A percentile compares a stretch with the other conserved stretches of the same genome.
phyloP scores from a whole-genome alignment of 2,113 vertebrate species.

The Tenebrosternarchus preto region DNA sequence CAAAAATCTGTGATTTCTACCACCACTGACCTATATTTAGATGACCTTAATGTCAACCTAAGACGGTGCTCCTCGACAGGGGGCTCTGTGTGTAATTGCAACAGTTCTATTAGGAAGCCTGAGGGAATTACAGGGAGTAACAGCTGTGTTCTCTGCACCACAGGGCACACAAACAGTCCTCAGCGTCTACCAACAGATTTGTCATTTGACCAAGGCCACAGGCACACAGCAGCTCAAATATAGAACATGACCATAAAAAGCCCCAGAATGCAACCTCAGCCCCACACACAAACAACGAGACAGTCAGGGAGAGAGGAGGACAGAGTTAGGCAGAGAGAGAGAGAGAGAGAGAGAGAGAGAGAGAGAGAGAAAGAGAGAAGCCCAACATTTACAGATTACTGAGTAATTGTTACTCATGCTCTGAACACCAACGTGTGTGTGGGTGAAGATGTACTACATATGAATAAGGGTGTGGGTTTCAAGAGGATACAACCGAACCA shows the following conservation, averaged over 20 bases:
- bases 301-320: constrained; percentile 53
- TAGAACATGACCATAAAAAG: constrained; percentile 99
- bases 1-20: neutral
- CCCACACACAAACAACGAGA: constrained; percentile 36
- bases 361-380: constrained; percentile 62
- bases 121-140: constrained; percentile 46
- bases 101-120: constrained; percentile 22
- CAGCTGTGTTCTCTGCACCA: constrained; percentile 52
- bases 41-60: constrained; percentile 14
- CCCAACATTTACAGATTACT: constrained; percentile 57
- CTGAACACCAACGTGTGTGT: constrained; percentile 32
- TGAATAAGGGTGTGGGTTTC: neutral
- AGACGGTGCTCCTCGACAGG: constrained; percentile 12
- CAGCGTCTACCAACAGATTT: constrained; percentile 69
- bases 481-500: neutral
- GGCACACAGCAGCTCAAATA: constrained; percentile 85
- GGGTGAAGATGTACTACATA: constrained; percentile 17
- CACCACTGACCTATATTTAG: neutral
- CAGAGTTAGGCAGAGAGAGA: constrained; percentile 56
- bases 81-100: constrained; percentile 4
- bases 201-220: constrained; percentile 73
- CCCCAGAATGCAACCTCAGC: constrained; percentile 80
- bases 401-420: constrained; percentile 9
- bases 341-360: constrained; percentile 58
- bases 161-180: constrained; percentile 61